Evolutionary conservation across 2,888 invertebrate species (phyloP).

Genomic region (Luperina testacea): DNA sequence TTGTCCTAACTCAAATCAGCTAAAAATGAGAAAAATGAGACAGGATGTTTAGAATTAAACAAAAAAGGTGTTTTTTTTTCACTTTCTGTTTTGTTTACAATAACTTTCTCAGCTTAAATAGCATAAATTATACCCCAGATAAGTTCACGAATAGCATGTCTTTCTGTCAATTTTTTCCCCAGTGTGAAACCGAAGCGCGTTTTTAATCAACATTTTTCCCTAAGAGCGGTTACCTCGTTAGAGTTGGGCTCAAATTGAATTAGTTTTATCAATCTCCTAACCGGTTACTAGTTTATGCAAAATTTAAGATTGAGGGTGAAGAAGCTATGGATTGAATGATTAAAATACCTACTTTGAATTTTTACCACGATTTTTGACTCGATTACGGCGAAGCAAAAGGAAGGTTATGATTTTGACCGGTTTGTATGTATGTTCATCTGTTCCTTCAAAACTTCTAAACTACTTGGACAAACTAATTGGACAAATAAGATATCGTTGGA

Average conservation of each 20-base stretch:
- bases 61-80: background rate
- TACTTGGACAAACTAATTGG: no score
- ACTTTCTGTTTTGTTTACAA: background rate
- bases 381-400: no score
- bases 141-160: background rate
- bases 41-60: background rate
- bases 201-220: slow-evolving; percentile 45
- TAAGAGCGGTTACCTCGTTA: slow-evolving; percentile 70
- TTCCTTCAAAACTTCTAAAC: no score
- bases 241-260: slow-evolving; percentile 65
- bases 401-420: no score
- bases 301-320: slow-evolving; percentile 25
- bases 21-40: no score
- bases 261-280: slow-evolving; percentile 53
- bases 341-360: background rate
- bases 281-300: slow-evolving; percentile 44
- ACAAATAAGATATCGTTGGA: no score
- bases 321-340: background rate
- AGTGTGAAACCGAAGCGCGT: background rate
- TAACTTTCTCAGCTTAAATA: background rate
- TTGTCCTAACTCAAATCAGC: no score
- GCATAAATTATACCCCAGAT: no score
- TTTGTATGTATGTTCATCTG: no score
- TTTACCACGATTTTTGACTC: background rate
- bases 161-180: background rate